These are phyloP conservation scores for Cancer borealis DNA, from an alignment of 2,888 invertebrate genomes.

Conservation along the genomic window DNA sequence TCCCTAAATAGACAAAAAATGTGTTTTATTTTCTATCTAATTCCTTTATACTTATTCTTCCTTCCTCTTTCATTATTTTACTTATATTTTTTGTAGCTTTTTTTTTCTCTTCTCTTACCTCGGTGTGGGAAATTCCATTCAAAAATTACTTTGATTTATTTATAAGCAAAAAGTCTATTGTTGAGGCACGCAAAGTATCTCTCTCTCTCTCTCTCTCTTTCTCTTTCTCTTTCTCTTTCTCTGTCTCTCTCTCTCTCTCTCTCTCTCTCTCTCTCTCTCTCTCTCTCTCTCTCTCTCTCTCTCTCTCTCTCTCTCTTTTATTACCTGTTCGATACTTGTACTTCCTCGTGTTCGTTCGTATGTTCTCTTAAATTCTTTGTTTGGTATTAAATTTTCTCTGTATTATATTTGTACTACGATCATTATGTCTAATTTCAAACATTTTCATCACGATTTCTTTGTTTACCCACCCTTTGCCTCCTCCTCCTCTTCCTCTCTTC, in stretches of 20 bases:
- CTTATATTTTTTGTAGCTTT: no score
- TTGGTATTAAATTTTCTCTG: not conserved
- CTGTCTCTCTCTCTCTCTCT: conserved; percentile 1
- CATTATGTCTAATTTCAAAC: not conserved
- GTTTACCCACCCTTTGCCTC: not conserved
- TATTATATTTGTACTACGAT: not conserved
- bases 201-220: conserved; percentile 20
- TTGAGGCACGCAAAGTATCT: not conserved
- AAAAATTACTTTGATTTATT: no score
- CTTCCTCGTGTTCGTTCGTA: not conserved
- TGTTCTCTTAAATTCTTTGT: not conserved
- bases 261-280: conserved; percentile 11
- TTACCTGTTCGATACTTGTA: not conserved
- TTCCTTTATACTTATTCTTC: no score
- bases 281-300: conserved; percentile 2
- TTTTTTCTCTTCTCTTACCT: not conserved
- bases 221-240: conserved; percentile 20
- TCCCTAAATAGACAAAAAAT: no score
- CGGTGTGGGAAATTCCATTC: no score
- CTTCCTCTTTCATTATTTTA: no score
- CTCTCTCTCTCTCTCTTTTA: not conserved
- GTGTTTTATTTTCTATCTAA: no score
- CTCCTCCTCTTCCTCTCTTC: not conserved
- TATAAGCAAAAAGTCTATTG: no score
- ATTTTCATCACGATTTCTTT: not conserved